Base-by-base conservation (phyloP, 2,888 invertebrate species). In the Drosophila neonasuta region DNA sequence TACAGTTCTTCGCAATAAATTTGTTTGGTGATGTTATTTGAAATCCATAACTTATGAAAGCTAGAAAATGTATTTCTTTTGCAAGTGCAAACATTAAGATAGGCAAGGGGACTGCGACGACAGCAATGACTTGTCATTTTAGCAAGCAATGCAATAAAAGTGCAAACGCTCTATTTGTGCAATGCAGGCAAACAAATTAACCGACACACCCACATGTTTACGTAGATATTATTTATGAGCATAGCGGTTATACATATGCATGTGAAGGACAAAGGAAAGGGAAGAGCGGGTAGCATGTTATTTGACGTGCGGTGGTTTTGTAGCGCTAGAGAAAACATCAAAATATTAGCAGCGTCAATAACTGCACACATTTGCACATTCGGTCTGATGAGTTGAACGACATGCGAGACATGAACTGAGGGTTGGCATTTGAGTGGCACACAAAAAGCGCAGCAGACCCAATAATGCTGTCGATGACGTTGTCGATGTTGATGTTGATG, bases 331-430 rank as follows among this genome's bases (percentile, higher is more conserved):
- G 51, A 24, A 54, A 65, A 50, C 63, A 86, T 74, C 75, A 60
- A 84, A 81, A 86, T 84, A 84, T 86, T 80, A 80, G 81, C 68
- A 66, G 66, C 74, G 78, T 74, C 86, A 77, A 83, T 86, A 77
- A 68, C 61, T 86, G 60, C 74, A 74, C 69, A 68, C 77, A 85
- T 77, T 71, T 68, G 67, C 77, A 70, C 76, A 68, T 75, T 71
- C 49, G 59, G 52, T 41, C 41, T 51, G 70, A 75, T 62, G 54
- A 52, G 50, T 50, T 74, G 52, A 63, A 41, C 32, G 44, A 44
- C 71, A 42, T 39, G 24, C 24, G 5, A 11, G n/a, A 55, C 11
- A 41, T 30, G 34, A 57, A 8, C 41, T 52, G 8, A 42, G 42
- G 32, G 60, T 59, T 59, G 68, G 45, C 78, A 78, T 78, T 80